Evolutionary conservation across 1,140 invertebrate species (phyloP).

Genomic region (Capitella teleta): DNA sequence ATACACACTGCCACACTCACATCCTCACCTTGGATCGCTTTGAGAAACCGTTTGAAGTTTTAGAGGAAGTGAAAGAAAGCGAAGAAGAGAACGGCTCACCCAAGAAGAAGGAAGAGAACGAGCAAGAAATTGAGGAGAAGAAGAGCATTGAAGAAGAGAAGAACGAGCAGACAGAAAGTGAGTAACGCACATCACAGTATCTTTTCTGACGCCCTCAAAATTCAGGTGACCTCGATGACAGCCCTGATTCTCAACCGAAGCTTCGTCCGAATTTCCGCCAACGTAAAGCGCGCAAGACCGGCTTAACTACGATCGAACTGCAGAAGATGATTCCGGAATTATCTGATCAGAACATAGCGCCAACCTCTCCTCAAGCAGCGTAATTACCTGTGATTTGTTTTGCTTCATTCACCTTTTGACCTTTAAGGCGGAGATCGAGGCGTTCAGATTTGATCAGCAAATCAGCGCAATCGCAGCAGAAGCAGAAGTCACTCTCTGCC

Average conservation of each 20-base stretch:
- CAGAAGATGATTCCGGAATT: slow-evolving; percentile 39
- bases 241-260: slow-evolving; percentile 5
- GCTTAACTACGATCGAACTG: slow-evolving; percentile 37
- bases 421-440: slow-evolving; percentile 18
- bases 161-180: background rate
- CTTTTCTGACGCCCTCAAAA: background rate
- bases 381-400: too few relatives aligned
- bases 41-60: slow-evolving; percentile 4
- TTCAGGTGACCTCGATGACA: slow-evolving; percentile 14
- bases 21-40: slow-evolving; percentile 14
- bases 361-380: slow-evolving; percentile 16
- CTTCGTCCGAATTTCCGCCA: slow-evolving; percentile 38
- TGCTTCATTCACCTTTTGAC: background rate
- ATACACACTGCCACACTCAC: background rate
- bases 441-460: slow-evolving; percentile 26
- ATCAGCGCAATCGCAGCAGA: too few relatives aligned
- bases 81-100: slow-evolving; percentile 2
- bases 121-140: background rate
- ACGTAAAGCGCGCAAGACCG: slow-evolving; percentile 39
- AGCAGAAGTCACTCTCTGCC: slow-evolving; percentile 17
- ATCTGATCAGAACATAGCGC: slow-evolving; percentile 15
- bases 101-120: background rate
- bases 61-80: slow-evolving; percentile 13
- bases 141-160: background rate
- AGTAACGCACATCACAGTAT: too few relatives aligned